phyloP scores from a whole-genome alignment of 1,140 invertebrate species.

The Asobara japonica region DNA sequence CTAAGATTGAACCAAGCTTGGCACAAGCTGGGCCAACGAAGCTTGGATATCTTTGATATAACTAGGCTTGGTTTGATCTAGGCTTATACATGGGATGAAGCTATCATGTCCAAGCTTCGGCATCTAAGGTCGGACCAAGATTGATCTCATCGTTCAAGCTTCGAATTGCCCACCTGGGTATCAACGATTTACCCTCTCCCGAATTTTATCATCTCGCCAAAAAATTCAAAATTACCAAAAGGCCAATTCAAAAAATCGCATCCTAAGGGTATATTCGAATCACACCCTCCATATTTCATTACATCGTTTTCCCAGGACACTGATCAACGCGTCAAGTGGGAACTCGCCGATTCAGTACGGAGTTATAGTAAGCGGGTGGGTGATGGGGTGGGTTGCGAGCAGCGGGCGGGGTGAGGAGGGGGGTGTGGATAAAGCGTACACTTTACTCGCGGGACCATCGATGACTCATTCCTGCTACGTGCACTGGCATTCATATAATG shows the following conservation, averaged over 20 bases:
- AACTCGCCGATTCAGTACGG: background rate
- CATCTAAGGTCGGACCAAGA: no score
- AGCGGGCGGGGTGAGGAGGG: constrained; percentile 3
- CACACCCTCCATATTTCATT: constrained; percentile 59
- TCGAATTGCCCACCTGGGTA: no score
- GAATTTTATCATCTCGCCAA: no score
- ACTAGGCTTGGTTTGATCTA: no score
- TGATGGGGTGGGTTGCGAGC: background rate
- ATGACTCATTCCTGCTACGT: constrained; percentile 38
- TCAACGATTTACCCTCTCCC: no score
- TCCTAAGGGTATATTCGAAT: constrained; percentile 40
- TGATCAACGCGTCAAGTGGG: constrained; percentile 40
- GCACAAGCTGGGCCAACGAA: no score
- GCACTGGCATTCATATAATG: constrained; percentile 44
- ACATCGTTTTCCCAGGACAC: constrained; percentile 46
- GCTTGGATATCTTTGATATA: no score
- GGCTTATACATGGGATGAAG: no score
- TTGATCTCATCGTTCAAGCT: no score
- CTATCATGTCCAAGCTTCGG: no score
- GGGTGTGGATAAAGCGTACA: constrained; percentile 26
- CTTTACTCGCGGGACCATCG: constrained; percentile 44
- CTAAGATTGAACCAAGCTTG: no score
- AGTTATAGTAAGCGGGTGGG: background rate
- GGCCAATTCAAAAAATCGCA: background rate
- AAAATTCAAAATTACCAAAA: background rate